Evolutionary conservation across 2,113 vertebrate species (phyloP), one percentile per base, ranked within the genome.

Genomic region (Anhinga anhinga): DNA sequence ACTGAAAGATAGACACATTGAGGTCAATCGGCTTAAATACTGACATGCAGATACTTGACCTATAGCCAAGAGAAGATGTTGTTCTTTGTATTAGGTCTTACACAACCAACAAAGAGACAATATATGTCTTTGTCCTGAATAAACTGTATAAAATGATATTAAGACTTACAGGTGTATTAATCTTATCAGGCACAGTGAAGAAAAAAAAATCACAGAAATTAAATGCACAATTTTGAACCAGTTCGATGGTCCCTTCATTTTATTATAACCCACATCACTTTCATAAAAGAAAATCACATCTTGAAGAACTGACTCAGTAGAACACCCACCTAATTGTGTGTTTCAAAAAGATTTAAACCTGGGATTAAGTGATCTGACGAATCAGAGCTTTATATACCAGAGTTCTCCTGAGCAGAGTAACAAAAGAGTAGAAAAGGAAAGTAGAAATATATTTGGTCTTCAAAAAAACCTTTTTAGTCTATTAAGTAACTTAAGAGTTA

Each of bases 341-440:
- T 86, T 93, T 95, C 88, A 86, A 49, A 88, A 90, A 62, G 58
- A 84, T 66, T 88, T 93, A 94, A 96, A 88, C 15, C 17, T 90
- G 13, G n/a, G 42, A 86, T 66, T 81, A 93, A 84, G 59, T 71
- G 67, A 80, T 81, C 83, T 91, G 72, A 70, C 0, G 13, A 95
- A 91, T 88, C n/a, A 61, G 65, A 93, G 34, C 25, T 93, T 92
- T 80, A 86, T 65, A 62, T 56, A 56, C 5, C 26, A 49, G 9
- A 70, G 10, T 23, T n/a, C 36, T 88, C 16, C 49, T 47, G 30
- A 92, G 34, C 27, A 70, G 26, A 19, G n/a, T 62, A 84, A 76
- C 7, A 84, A 86, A 96, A 78, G 42, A 58, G 10, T 67, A 40
- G 47, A 84, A 93, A 83, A 91, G 3, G 17, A 40, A 85, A 70